phyloP scores from a whole-genome alignment of 2,888 invertebrate genomes.

The Anthophora plumipes region DNA sequence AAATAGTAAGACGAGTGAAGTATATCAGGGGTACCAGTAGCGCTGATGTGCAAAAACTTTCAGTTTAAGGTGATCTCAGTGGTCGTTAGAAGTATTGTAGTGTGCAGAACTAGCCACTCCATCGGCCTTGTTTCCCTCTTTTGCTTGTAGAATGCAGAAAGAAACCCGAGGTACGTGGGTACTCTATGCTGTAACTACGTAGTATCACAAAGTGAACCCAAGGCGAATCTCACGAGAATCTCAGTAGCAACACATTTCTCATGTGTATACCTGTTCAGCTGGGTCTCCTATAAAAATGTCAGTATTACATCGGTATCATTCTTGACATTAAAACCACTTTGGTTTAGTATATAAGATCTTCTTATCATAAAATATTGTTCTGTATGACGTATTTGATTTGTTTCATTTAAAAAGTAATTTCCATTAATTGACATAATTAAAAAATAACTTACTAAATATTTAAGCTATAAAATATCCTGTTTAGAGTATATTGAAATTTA shows the following conservation, averaged over 20 bases:
- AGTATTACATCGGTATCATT: constrained; percentile 82
- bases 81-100: constrained; percentile 81
- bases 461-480: constrained; percentile 6
- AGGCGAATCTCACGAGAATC: constrained; percentile 83
- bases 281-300: constrained; percentile 84
- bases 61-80: constrained; percentile 74
- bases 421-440: not conserved
- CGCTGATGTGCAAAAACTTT: constrained; percentile 76
- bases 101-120: constrained; percentile 81
- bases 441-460: constrained; percentile 10
- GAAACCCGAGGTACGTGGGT: constrained; percentile 83
- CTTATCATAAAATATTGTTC: constrained; percentile 14
- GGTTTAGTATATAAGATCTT: constrained; percentile 43
- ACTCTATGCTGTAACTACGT: constrained; percentile 84
- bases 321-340: constrained; percentile 73
- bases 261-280: constrained; percentile 82
- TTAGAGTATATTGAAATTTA: constrained; percentile 7
- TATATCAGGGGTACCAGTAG: constrained; percentile 76
- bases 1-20: constrained; percentile 78
- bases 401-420: not conserved
- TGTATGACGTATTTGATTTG: not conserved
- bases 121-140: constrained; percentile 71
- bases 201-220: constrained; percentile 83
- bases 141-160: constrained; percentile 82
- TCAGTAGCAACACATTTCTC: constrained; percentile 81